phyloP scores from a whole-genome alignment of 1,140 invertebrate species.

The Zaprionus taronus region DNA sequence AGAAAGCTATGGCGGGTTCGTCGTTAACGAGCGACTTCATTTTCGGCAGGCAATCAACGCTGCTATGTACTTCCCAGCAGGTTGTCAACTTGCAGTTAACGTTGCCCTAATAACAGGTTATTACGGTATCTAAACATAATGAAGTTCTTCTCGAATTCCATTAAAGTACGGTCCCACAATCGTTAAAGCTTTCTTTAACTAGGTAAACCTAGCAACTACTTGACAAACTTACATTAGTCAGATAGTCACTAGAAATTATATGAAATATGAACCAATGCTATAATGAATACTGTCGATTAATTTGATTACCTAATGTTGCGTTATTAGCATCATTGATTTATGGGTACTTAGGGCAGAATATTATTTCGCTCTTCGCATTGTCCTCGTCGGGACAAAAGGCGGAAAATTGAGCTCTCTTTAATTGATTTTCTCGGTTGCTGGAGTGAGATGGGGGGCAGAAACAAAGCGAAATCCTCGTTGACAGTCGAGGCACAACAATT shows the following conservation, averaged over 20 bases:
- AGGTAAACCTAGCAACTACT: not conserved
- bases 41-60: conserved; percentile 34
- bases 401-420: conserved; percentile 20
- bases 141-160: conserved; percentile 1
- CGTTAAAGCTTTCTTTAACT: not conserved
- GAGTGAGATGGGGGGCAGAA: conserved; percentile 15
- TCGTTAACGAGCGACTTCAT: conserved; percentile 64
- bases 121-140: conserved; percentile 39
- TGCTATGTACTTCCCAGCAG: conserved; percentile 31
- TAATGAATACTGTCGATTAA: not conserved
- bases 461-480: conserved; percentile 26
- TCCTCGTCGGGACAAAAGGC: not conserved
- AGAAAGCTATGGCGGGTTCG: conserved; percentile 46
- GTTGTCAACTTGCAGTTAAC: conserved; percentile 53
- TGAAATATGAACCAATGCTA: not conserved
- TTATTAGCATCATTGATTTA: conserved; percentile 15
- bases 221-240: not conserved
- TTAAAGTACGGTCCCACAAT: conserved; percentile 20
- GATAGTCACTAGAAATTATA: not conserved
- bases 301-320: conserved; percentile 2
- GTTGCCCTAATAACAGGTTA: conserved; percentile 52
- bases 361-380: conserved; percentile 9
- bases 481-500: conserved; percentile 55
- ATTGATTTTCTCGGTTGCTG: conserved; percentile 25
- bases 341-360: conserved; percentile 11